phyloP scores from a whole-genome alignment of 2,797 vertebrate genomes.

The Orestias chungarensis region DNA sequence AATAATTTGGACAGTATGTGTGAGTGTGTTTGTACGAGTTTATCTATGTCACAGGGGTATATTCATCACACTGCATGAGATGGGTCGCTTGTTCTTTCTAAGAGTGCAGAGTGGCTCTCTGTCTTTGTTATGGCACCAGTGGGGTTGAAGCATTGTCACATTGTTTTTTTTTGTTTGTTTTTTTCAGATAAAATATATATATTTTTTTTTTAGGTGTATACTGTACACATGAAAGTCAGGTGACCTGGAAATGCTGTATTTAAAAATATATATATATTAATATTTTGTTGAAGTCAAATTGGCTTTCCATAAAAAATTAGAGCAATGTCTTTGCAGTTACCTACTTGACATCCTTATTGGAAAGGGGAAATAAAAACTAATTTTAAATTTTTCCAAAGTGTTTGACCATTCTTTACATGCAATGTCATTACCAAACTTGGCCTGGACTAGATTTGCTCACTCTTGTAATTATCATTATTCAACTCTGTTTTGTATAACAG shows the following conservation, averaged over 20 bases:
- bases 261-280: no score
- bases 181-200: conserved; percentile 48
- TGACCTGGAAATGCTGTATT: conserved; percentile 25
- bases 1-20: conserved; percentile 19
- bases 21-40: conserved; percentile 14
- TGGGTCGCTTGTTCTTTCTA: conserved; percentile 38
- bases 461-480: conserved; percentile 19
- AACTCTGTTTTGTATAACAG: not conserved
- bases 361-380: conserved; percentile 35
- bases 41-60: conserved; percentile 20
- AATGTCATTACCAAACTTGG: conserved; percentile 6
- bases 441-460: not conserved
- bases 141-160: conserved; percentile 15
- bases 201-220: not conserved
- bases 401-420: conserved; percentile 18
- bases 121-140: conserved; percentile 48
- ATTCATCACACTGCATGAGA: conserved; percentile 53
- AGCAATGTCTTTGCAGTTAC: conserved; percentile 16
- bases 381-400: conserved; percentile 39
- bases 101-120: conserved; percentile 38
- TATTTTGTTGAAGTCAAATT: no score
- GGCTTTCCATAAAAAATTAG: conserved; percentile 34
- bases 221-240: not conserved
- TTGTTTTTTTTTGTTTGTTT: conserved; percentile 51
- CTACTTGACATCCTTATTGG: conserved; percentile 11